Percentiles rank a stretch among this genome's conserved stretches.
Evolutionary conservation across 37 sponge, comb jelly and placozoan genomes (phyloP).

Genomic region (Halichondria panicea): DNA sequence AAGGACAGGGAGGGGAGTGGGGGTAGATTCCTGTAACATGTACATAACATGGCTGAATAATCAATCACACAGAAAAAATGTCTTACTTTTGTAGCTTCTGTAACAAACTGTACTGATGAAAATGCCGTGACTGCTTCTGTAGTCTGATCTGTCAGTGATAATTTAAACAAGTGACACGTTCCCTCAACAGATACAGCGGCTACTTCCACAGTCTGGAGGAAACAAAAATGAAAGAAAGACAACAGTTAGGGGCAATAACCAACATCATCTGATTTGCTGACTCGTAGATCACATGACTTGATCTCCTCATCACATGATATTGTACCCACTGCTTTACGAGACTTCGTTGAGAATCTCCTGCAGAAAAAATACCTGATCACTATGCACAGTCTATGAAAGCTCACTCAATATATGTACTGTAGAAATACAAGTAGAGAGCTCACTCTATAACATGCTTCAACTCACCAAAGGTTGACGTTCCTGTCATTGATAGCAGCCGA

Average conservation of each 20-base stretch:
- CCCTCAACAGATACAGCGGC: conserved; percentile 16
- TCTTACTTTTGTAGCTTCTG: background rate
- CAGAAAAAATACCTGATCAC: background rate
- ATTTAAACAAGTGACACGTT: conserved; percentile 10
- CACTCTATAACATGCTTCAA: background rate
- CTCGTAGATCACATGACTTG: background rate
- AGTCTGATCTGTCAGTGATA: conserved; percentile 13
- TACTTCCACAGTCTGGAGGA: background rate
- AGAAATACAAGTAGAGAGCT: background rate
- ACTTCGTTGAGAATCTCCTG: background rate
- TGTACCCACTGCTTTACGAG: too few species aligned
- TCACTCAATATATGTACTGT: background rate
- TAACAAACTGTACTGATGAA: conserved; percentile 23
- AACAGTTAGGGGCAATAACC: background rate
- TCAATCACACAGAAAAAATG: background rate
- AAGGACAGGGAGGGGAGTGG: conserved; percentile 35
- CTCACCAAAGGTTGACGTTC: conserved; percentile 29
- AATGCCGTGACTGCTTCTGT: conserved; percentile 11
- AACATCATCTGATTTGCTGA: background rate
- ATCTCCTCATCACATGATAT: too few species aligned
- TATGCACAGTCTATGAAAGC: background rate
- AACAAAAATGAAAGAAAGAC: background rate
- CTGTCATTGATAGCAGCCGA: conserved; percentile 21
- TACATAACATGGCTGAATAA: too few species aligned
- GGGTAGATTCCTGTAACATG: conserved; percentile 3